phyloP scores from a whole-genome alignment of 2,797 vertebrate genomes.

The Anas bernieri region DNA sequence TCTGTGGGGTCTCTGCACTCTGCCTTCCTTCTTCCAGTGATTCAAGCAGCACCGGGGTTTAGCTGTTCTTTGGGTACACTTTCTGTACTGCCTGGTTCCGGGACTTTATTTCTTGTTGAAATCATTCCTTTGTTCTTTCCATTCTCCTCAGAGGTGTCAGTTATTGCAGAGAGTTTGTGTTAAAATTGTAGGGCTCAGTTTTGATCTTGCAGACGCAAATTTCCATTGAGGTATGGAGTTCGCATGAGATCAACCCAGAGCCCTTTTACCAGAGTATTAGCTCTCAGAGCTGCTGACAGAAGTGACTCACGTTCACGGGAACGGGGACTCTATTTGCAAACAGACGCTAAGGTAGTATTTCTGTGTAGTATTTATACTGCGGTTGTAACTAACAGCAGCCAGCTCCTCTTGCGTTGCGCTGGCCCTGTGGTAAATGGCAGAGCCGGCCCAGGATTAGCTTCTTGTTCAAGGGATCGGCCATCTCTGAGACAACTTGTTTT shows the following conservation, averaged over 20 bases:
- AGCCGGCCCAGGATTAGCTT: neutral
- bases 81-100: neutral
- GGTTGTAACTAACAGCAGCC: neutral
- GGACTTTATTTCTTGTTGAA: neutral
- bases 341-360: neutral
- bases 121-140: neutral
- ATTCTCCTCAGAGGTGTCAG: neutral
- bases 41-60: neutral
- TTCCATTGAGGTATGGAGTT: neutral
- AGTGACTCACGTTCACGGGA: fast-evolving
- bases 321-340: neutral
- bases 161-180: neutral
- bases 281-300: neutral
- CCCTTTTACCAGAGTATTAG: neutral
- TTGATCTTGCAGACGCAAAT: neutral
- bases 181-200: neutral
- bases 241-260: fast-evolving
- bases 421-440: neutral
- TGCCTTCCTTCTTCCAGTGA: neutral
- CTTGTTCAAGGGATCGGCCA: neutral
- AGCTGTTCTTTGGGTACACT: neutral
- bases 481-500: neutral
- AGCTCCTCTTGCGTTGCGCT: fast-evolving
- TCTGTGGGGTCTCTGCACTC: neutral
- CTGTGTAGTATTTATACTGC: fast-evolving